Evolutionary conservation across 2,888 invertebrate genomes (phyloP).

Genomic region (Nymphalis polychloros): DNA sequence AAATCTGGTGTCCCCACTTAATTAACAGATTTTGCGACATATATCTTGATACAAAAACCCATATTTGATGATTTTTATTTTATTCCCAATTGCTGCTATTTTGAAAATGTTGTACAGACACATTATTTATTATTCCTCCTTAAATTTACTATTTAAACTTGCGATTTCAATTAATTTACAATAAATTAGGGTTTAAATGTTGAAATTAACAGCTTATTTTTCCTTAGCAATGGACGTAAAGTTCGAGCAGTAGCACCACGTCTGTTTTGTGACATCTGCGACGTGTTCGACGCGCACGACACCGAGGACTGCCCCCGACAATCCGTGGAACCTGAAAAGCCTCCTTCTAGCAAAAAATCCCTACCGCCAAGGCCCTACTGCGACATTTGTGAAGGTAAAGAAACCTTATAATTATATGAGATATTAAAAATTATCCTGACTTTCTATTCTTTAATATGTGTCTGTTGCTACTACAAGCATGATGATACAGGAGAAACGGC

Average conservation of each 20-base stretch:
- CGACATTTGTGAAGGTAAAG: constrained; percentile 93
- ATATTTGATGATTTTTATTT: too few relatives aligned
- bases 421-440: neutral
- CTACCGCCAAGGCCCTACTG: constrained; percentile 90
- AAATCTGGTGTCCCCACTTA: too few relatives aligned
- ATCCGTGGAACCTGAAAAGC: constrained; percentile 79
- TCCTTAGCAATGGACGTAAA: constrained; percentile 75
- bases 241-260: constrained; percentile 85
- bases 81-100: too few relatives aligned
- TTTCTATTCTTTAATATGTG: too few relatives aligned
- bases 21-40: too few relatives aligned
- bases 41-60: too few relatives aligned
- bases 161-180: too few relatives aligned
- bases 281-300: constrained; percentile 97
- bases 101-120: too few relatives aligned
- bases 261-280: constrained; percentile 98
- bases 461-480: too few relatives aligned
- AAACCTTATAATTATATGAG: neutral
- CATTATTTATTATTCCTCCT: too few relatives aligned
- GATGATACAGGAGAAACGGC: too few relatives aligned
- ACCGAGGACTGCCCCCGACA: constrained; percentile 98
- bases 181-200: neutral
- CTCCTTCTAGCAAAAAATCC: constrained; percentile 46
- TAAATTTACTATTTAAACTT: too few relatives aligned
- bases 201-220: neutral